Percentiles rank a stretch among this genome's conserved stretches.
phyloP scores from a whole-genome alignment of 2,888 invertebrate genomes.

The Tenthredo notha region DNA sequence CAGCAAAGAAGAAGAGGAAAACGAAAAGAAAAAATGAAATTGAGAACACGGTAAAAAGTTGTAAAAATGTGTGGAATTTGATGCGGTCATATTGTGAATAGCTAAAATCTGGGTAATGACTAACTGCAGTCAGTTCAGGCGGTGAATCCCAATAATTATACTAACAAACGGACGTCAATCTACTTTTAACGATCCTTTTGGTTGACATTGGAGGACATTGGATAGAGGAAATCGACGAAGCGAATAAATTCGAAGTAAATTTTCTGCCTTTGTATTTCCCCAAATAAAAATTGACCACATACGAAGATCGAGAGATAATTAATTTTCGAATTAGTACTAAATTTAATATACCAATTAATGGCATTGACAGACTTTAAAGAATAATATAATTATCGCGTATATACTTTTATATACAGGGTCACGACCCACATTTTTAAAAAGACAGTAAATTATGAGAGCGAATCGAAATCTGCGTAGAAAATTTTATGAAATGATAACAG shows the following conservation, averaged over 20 bases:
- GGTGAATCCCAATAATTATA: neutral
- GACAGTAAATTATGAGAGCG: neutral
- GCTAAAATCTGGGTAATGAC: neutral
- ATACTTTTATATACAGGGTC: neutral
- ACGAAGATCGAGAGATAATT: neutral
- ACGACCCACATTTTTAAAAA: neutral
- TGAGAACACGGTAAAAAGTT: neutral
- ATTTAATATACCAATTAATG: neutral
- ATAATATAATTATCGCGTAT: neutral
- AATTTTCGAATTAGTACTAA: neutral
- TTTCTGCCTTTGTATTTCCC: neutral
- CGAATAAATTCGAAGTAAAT: neutral
- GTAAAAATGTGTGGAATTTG: neutral
- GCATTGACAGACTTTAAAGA: neutral
- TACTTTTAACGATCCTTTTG: neutral
- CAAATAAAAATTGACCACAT: neutral
- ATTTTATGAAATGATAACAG: neutral
- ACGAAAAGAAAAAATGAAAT: neutral
- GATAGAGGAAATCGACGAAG: neutral
- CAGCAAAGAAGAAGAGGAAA: neutral
- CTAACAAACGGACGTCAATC: neutral
- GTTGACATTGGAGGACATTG: neutral
- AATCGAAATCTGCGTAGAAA: neutral
- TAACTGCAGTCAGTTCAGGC: neutral
- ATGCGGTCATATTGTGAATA: neutral